Evolutionary conservation across 2,797 vertebrate species (phyloP).

Genomic region (Iguana delicatissima): DNA sequence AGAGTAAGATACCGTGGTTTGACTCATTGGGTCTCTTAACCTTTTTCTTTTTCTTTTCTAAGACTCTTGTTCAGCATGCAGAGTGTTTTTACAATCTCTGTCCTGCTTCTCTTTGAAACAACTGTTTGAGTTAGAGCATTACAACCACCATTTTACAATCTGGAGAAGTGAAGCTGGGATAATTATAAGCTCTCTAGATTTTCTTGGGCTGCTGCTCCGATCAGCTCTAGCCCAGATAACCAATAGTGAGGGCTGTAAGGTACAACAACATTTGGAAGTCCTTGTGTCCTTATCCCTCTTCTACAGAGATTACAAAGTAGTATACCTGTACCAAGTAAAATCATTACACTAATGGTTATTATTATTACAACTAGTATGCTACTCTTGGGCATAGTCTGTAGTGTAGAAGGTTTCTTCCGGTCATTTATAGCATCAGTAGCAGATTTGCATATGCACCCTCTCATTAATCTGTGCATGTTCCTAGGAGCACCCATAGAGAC

Average conservation of each 20-base stretch:
- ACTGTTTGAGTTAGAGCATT: no score
- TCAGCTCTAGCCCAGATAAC: background rate
- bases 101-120: no score
- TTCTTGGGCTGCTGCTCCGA: background rate
- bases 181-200: background rate
- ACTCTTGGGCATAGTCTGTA: background rate
- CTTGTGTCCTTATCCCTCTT: background rate
- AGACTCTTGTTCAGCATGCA: no score
- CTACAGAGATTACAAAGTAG: background rate
- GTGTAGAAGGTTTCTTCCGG: background rate
- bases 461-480: background rate
- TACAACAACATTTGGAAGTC: background rate
- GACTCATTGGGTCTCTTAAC: no score
- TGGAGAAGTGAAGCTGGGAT: no score
- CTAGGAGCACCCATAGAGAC: background rate
- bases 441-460: background rate
- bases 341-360: background rate
- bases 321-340: background rate
- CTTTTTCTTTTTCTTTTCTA: no score
- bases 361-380: background rate
- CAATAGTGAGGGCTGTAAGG: background rate
- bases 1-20: no score
- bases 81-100: no score
- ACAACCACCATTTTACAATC: background rate
- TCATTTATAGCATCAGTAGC: background rate